Conservation (phyloP, 2,888 invertebrate species). For the Napeogenes inachia region DNA sequence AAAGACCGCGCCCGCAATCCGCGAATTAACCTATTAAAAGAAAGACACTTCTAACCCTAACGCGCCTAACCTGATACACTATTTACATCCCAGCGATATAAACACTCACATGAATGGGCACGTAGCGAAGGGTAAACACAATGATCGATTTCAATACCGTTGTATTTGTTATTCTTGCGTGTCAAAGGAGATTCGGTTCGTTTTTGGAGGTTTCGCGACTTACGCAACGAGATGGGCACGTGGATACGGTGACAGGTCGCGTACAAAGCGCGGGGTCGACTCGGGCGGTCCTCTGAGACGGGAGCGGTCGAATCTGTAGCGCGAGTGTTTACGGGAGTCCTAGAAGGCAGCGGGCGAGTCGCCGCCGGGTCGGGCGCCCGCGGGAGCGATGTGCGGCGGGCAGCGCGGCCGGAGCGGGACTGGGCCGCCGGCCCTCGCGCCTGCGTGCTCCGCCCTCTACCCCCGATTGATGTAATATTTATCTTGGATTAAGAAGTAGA, state of each 20-base stretch:
- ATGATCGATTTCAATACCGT: constrained; percentile 54
- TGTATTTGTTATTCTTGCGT: constrained; percentile 59
- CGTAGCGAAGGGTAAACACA: constrained; percentile 54
- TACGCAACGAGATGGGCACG: constrained; percentile 67
- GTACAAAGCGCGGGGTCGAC: constrained; percentile 21
- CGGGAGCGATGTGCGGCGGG: constrained; percentile 61
- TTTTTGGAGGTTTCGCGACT: constrained; percentile 53
- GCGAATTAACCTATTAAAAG: constrained; percentile 53
- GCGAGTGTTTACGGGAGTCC: constrained; percentile 38
- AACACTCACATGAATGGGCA: constrained; percentile 43
- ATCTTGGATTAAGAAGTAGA: constrained; percentile 75
- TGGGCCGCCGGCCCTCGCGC: constrained; percentile 51
- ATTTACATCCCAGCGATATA: constrained; percentile 44
- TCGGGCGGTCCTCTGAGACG: constrained; percentile 25
- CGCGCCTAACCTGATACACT: constrained; percentile 38
- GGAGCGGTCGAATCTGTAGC: constrained; percentile 29
- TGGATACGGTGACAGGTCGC: constrained; percentile 37
- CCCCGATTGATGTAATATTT: constrained; percentile 76
- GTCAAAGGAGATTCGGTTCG: constrained; percentile 66
- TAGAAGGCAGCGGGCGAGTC: constrained; percentile 57
- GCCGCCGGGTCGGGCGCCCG: constrained; percentile 63
- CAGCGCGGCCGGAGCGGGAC: constrained; percentile 72
- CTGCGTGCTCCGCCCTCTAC: constrained; percentile 47
- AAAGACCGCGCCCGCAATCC: constrained; percentile 63
- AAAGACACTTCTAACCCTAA: constrained; percentile 49